Percentiles rank a stretch among this genome's conserved stretches.
phyloP scores from a whole-genome alignment of 1,140 invertebrate species.

The Pseudobourletiella spinata region DNA sequence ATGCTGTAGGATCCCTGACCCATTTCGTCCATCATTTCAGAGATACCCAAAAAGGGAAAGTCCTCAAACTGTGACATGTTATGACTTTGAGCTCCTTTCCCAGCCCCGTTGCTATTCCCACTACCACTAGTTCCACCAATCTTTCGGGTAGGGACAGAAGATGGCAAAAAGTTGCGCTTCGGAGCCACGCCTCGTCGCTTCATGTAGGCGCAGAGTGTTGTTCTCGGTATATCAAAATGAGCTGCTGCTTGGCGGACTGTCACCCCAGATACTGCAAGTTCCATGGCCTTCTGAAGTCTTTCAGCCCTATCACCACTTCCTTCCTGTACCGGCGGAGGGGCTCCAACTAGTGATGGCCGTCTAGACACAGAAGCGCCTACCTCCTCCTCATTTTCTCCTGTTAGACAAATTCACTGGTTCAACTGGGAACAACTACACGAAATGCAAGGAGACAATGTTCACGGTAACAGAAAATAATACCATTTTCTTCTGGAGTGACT shows the following conservation, averaged over 20 bases:
- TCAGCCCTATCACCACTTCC: conserved; percentile 27
- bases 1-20: conserved; percentile 9
- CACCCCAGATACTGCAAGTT: conserved; percentile 32
- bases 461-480: neutral
- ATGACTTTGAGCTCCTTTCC: conserved; percentile 11
- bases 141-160: neutral
- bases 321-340: neutral
- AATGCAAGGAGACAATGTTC: too few relatives aligned
- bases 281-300: conserved; percentile 29
- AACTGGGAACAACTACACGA: neutral
- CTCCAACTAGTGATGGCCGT: conserved; percentile 3
- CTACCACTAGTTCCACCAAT: neutral
- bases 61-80: conserved; percentile 23
- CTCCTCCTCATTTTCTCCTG: conserved; percentile 2
- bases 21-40: conserved; percentile 32
- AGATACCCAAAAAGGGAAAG: conserved; percentile 30
- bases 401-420: neutral
- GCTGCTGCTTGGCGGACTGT: conserved; percentile 34
- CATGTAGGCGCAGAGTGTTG: conserved; percentile 35
- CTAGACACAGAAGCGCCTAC: neutral
- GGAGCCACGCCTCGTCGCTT: conserved; percentile 28
- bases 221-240: conserved; percentile 32
- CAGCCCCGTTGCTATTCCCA: neutral
- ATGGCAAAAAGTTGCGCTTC: conserved; percentile 24
- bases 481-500: neutral